These are phyloP conservation scores for Drosophila neotestacea DNA, from an alignment of 2,888 invertebrate species.

Conservation along the genomic window DNA sequence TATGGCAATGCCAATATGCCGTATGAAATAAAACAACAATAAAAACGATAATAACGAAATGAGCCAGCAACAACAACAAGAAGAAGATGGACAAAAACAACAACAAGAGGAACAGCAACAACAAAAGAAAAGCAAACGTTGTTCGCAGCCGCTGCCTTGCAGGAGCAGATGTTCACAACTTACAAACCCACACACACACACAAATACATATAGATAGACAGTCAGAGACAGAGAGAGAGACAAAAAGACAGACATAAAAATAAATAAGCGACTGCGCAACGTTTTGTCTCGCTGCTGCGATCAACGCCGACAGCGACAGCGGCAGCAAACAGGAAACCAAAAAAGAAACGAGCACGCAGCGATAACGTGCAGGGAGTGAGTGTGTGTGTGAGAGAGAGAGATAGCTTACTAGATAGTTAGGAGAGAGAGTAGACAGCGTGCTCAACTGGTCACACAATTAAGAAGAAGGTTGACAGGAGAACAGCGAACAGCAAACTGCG, in stretches of 20 bases:
- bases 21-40: slow-evolving; percentile 76
- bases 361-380: slow-evolving; percentile 7
- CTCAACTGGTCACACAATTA: slow-evolving; percentile 73
- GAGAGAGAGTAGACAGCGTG: slow-evolving; percentile 34
- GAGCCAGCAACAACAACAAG: slow-evolving; percentile 68
- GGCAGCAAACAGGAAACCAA: slow-evolving; percentile 76
- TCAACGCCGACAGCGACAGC: slow-evolving; percentile 67
- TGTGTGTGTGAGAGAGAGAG: slow-evolving; percentile 28
- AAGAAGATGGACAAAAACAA: slow-evolving; percentile 61
- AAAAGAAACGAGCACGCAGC: slow-evolving; percentile 51
- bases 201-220: neutral
- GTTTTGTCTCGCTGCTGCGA: slow-evolving; percentile 66
- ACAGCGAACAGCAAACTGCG: slow-evolving; percentile 22
- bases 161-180: slow-evolving; percentile 85
- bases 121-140: slow-evolving; percentile 65
- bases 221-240: slow-evolving; percentile 13
- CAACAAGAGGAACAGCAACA: slow-evolving; percentile 60
- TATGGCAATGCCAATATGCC: slow-evolving; percentile 60
- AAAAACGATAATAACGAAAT: slow-evolving; percentile 78
- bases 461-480: slow-evolving; percentile 72
- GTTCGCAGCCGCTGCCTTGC: slow-evolving; percentile 67
- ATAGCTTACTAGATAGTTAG: slow-evolving; percentile 43
- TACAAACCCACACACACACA: slow-evolving; percentile 55
- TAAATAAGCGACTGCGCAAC: slow-evolving; percentile 75
- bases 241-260: slow-evolving; percentile 76